Base-by-base conservation (phyloP, 2,797 vertebrate genomes). In the Cryptoblepharus egeriae region DNA sequence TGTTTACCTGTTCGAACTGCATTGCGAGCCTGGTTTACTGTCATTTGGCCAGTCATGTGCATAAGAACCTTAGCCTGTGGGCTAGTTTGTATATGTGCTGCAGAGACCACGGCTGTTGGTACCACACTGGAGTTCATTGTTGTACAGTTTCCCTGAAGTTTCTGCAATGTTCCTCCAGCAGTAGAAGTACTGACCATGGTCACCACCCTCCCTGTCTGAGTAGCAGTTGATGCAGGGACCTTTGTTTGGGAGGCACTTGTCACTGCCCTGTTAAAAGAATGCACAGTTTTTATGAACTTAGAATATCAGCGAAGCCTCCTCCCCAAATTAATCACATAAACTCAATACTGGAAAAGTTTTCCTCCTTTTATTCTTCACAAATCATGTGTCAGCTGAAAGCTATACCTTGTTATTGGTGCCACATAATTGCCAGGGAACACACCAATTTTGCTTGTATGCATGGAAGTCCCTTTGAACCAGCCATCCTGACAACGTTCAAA, bases 351-450 rank as follows among this genome's bases (percentile, higher is more conserved):
- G 79, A 39, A 49, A 35, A 30, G 18, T 11, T 5, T 42, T 73
- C 4, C 26, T 78, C 30, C 26, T n/a, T 5, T 75, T 65, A 26
- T 32, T 55, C 24, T 75, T 89, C 87, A 88, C 91, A 87, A 75
- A 58, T 84, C 61, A 87, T 85, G 72, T 73, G 69, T 80, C 85
- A 89, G 88, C 30, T 9, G 87, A 10, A 73, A 32, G 30, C 61
- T 57, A 20, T 87, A 99, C 99, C 99, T 99, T 92, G 97, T 98
- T 93, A 99, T 96, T 49, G 98, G 98, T 92, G 98, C 98, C 96
- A 99, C 98, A 28, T 99, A 99, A 96, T 99, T 99, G 82, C 99
- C 99, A 37, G 98, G 99, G 91, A 99, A 99, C 76, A 99, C 99
- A 60, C 98, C 99, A 0, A 98, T 99, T 94, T 98, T 99, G 93